Conservation (phyloP, 2,888 invertebrate species). For the Hydrotaea diabolus region DNA sequence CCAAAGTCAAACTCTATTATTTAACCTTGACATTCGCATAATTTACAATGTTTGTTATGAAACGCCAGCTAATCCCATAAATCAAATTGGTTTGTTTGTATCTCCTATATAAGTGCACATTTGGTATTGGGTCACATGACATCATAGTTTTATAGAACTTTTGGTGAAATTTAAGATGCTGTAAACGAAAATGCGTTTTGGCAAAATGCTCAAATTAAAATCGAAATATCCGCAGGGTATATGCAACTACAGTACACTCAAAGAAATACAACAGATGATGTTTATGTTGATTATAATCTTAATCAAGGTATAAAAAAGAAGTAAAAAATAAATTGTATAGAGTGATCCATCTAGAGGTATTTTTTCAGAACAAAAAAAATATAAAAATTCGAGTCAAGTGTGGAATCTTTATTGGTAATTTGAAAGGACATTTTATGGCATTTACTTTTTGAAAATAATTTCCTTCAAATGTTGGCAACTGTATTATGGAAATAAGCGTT, state of each 20-base stretch:
- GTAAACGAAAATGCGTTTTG: conserved; percentile 40
- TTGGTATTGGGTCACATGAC: conserved; percentile 35
- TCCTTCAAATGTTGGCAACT: too few relatives aligned
- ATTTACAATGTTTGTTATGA: background rate
- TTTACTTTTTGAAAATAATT: too few relatives aligned
- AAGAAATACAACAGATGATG: conserved; percentile 26
- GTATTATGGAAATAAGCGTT: too few relatives aligned
- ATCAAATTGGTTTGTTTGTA: conserved; percentile 13
- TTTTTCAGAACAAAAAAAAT: too few relatives aligned
- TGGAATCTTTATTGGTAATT: too few relatives aligned
- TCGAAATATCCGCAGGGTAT: background rate
- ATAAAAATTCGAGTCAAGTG: too few relatives aligned
- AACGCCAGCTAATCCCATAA: background rate
- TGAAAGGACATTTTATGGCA: too few relatives aligned
- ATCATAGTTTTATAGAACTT: conserved; percentile 39
- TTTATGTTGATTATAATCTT: background rate
- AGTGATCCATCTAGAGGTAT: too few relatives aligned
- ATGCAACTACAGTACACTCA: background rate
- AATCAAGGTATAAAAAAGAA: too few relatives aligned
- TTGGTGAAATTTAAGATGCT: conserved; percentile 30
- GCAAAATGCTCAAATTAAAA: conserved; percentile 54
- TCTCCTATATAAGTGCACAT: background rate
- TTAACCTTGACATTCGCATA: conserved; percentile 46
- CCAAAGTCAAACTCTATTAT: background rate
- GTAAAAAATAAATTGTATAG: too few relatives aligned